Percentiles rank a stretch among this genome's conserved stretches.
Evolutionary conservation across 2,888 invertebrate species (phyloP).

Genomic region (Drosophila hawaiiensis): DNA sequence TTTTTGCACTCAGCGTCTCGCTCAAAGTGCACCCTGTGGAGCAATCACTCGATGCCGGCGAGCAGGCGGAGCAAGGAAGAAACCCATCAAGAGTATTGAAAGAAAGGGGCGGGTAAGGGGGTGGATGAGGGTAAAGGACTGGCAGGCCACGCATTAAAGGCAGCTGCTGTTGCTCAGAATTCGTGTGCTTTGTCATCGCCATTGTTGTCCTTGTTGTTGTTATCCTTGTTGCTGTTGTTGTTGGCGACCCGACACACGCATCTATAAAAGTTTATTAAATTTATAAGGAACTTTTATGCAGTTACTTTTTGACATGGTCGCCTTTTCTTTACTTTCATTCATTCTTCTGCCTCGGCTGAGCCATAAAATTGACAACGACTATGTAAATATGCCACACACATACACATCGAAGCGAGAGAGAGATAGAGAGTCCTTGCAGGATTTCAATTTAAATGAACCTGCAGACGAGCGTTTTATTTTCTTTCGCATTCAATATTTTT

Average conservation of each 20-base stretch:
- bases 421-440: conserved; percentile 29
- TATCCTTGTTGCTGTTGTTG: conserved; percentile 9
- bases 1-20: conserved; percentile 36
- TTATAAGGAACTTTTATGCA: conserved; percentile 79
- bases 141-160: conserved; percentile 70
- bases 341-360: conserved; percentile 43
- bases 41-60: conserved; percentile 73
- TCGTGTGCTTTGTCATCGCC: conserved; percentile 36
- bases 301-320: conserved; percentile 76
- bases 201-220: conserved; percentile 19
- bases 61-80: conserved; percentile 24
- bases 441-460: conserved; percentile 80
- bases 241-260: conserved; percentile 45
- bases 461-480: conserved; percentile 74
- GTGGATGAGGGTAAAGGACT: conserved; percentile 12
- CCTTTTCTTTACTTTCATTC: conserved; percentile 46
- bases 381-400: conserved; percentile 68
- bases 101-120: conserved; percentile 23
- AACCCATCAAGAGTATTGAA: conserved; percentile 63
- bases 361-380: conserved; percentile 78
- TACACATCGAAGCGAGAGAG: not conserved
- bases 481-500: conserved; percentile 74
- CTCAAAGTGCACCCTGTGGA: conserved; percentile 77
- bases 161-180: conserved; percentile 68
- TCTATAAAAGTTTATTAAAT: conserved; percentile 80